A percentile compares a stretch with the other conserved stretches of the same genome.
phyloP scores from a whole-genome alignment of 2,797 vertebrate genomes.

The Xenentodon cancila region DNA sequence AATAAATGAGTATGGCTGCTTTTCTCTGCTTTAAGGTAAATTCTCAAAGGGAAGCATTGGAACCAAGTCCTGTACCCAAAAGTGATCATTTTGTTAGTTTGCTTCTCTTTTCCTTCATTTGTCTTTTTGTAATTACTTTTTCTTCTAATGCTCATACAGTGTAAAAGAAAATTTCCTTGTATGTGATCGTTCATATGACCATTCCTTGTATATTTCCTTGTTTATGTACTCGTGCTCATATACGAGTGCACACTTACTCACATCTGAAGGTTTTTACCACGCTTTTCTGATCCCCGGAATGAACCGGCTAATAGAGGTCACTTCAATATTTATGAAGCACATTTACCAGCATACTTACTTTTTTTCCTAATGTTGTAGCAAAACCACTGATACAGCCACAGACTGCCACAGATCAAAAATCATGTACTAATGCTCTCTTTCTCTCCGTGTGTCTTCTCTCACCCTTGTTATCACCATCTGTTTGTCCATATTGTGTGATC shows the following conservation, averaged over 20 bases:
- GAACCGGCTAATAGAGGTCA: conserved; percentile 45
- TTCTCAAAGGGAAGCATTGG: conserved; percentile 19
- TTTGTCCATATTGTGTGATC: conserved; percentile 79
- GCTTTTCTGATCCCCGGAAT: conserved; percentile 26
- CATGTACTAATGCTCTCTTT: conserved; percentile 52
- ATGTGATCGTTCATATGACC: no score
- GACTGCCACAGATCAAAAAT: conserved; percentile 23
- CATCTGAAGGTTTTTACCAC: conserved; percentile 46
- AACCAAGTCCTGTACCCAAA: conserved; percentile 22
- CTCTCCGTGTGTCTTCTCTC: conserved; percentile 46
- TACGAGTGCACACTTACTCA: neutral
- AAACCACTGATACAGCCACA: conserved; percentile 38
- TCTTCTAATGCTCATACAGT: conserved; percentile 3
- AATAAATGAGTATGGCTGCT: conserved; percentile 59
- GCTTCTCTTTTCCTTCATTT: conserved; percentile 34
- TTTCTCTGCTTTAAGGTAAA: conserved; percentile 44
- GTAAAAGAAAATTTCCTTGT: no score
- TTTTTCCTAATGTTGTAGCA: conserved; percentile 35
- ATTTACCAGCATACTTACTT: conserved; percentile 14
- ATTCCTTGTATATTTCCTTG: no score
- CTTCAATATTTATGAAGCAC: conserved; percentile 67
- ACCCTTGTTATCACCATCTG: conserved; percentile 77
- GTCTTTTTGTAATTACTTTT: conserved; percentile 58
- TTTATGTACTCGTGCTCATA: no score
- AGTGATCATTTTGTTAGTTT: conserved; percentile 37